Evolutionary conservation across 2,888 invertebrate genomes (phyloP).

Genomic region (Hypselothyrea guttata): DNA sequence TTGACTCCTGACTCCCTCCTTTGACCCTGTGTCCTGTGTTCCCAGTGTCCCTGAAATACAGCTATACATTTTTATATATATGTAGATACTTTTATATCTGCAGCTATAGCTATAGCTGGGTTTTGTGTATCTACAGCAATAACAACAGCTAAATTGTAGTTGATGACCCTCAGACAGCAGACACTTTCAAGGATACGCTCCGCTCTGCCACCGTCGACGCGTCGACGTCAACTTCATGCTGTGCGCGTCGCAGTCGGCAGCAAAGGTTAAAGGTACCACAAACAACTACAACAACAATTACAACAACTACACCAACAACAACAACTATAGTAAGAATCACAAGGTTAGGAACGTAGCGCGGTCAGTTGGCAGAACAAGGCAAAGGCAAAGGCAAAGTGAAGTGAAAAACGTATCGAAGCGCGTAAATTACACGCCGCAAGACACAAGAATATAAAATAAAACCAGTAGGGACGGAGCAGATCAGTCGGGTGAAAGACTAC

Average conservation of each 20-base stretch:
- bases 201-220: constrained; percentile 1
- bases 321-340: constrained; percentile 30
- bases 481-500: no score
- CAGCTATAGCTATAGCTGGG: not conserved
- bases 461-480: no score
- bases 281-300: constrained; percentile 25
- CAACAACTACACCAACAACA: constrained; percentile 25
- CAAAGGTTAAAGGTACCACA: constrained; percentile 76
- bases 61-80: constrained; percentile 1
- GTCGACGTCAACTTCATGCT: constrained; percentile 26
- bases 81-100: not conserved
- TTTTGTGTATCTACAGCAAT: constrained; percentile 12
- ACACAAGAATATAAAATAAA: constrained; percentile 19
- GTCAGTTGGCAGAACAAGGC: constrained; percentile 38
- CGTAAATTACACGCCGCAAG: constrained; percentile 43
- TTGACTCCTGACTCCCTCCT: constrained; percentile 16
- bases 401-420: constrained; percentile 31
- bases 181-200: constrained; percentile 68
- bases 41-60: constrained; percentile 37
- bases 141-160: constrained; percentile 52
- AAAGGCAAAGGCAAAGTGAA: constrained; percentile 7
- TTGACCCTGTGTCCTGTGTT: constrained; percentile 28
- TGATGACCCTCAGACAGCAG: constrained; percentile 77
- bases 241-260: constrained; percentile 33
- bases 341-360: constrained; percentile 64